phyloP scores from a whole-genome alignment of 2,113 vertebrate genomes.

The Redunca redunca region DNA sequence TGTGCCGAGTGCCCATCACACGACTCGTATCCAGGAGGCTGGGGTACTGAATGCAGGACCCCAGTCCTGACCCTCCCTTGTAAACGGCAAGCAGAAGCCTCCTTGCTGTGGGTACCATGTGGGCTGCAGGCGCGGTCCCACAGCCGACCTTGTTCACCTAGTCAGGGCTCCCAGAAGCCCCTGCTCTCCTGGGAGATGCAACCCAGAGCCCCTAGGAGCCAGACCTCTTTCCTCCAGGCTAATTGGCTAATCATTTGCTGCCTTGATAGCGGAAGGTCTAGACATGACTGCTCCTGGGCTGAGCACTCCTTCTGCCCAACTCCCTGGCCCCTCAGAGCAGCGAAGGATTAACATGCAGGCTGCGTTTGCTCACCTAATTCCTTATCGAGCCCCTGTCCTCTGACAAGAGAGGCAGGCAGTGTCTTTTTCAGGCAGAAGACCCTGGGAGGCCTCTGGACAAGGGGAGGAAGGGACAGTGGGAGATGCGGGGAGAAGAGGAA shows the following conservation, averaged over 20 bases:
- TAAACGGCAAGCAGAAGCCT: not conserved
- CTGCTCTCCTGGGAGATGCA: not conserved
- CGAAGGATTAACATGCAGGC: conserved; percentile 12
- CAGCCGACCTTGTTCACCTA: not conserved
- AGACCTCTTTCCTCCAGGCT: conserved; percentile 9
- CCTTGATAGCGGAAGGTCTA: conserved; percentile 28
- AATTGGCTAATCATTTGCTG: conserved; percentile 6
- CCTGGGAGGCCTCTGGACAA: not conserved
- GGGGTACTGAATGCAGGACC: not conserved
- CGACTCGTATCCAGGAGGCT: fast-evolving
- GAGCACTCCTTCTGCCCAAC: not conserved
- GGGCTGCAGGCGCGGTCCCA: not conserved
- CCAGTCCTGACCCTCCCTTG: not conserved
- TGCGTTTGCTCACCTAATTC: conserved; percentile 20
- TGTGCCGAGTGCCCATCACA: not conserved
- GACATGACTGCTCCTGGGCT: not conserved
- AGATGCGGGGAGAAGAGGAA: too few relatives aligned
- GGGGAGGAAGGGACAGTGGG: not conserved
- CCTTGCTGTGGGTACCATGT: not conserved
- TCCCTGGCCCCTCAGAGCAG: not conserved
- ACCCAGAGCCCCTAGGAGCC: conserved; percentile 12
- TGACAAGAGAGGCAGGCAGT: not conserved
- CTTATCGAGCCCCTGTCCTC: conserved; percentile 28
- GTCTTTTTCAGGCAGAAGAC: not conserved
- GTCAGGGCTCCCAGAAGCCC: not conserved